Percentiles rank a stretch among this genome's conserved stretches.
Conservation (phyloP, 92 coral and sea anemone genomes). For the Pocillopora meandrina region DNA sequence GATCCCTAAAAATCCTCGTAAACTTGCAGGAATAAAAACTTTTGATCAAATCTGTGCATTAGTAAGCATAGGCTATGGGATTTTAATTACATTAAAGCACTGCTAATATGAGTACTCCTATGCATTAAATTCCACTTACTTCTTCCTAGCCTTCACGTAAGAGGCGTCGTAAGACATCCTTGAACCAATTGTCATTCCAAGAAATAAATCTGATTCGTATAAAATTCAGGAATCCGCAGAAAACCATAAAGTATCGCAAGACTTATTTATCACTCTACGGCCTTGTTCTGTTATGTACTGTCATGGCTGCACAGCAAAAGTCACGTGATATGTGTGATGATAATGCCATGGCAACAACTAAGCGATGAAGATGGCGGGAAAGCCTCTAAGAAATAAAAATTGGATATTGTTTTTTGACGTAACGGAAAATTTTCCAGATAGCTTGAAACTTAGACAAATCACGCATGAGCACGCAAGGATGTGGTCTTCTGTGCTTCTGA, state of each 20-base stretch:
- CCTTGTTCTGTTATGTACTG: background rate
- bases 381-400: background rate
- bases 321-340: constrained; percentile 52
- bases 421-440: too few relatives aligned
- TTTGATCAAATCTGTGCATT: too few relatives aligned
- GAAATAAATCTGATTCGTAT: background rate
- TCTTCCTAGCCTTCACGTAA: constrained; percentile 73
- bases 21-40: too few relatives aligned
- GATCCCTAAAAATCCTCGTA: too few relatives aligned
- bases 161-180: constrained; percentile 87
- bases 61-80: too few relatives aligned
- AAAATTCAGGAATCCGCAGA: background rate
- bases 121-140: constrained; percentile 44
- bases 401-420: too few relatives aligned
- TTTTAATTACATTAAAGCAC: too few relatives aligned
- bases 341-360: constrained; percentile 40
- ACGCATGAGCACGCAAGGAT: too few relatives aligned
- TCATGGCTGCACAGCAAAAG: constrained; percentile 24
- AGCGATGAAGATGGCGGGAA: constrained; percentile 23
- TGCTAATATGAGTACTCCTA: too few relatives aligned
- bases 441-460: too few relatives aligned
- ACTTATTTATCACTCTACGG: background rate
- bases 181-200: constrained; percentile 81
- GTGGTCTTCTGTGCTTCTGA: too few relatives aligned
- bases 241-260: background rate